phyloP scores from a whole-genome alignment of 1,140 invertebrate genomes.

The Drosophila jambulina region DNA sequence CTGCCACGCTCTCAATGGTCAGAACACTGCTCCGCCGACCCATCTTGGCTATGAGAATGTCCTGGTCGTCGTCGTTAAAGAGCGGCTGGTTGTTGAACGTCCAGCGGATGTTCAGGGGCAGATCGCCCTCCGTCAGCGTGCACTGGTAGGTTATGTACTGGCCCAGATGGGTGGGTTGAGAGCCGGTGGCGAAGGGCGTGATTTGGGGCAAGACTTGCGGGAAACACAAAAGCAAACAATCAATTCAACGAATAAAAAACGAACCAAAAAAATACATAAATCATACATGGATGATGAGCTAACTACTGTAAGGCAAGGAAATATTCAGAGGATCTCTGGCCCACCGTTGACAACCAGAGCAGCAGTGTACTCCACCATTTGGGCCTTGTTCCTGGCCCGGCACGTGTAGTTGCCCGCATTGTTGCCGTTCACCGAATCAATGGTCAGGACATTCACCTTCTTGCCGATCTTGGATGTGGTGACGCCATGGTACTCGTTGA shows the following conservation, averaged over 20 bases:
- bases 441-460: conserved; percentile 91
- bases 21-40: conserved; percentile 88
- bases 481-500: conserved; percentile 89
- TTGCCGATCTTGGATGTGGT: conserved; percentile 90
- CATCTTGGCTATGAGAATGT: conserved; percentile 85
- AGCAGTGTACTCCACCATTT: conserved; percentile 89
- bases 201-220: conserved; percentile 88
- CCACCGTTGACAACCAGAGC: conserved; percentile 92
- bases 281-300: neutral
- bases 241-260: conserved; percentile 5
- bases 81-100: conserved; percentile 88
- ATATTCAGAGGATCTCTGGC: conserved; percentile 42
- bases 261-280: conserved; percentile 30
- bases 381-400: conserved; percentile 90
- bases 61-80: conserved; percentile 83
- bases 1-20: conserved; percentile 90
- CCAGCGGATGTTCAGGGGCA: conserved; percentile 93
- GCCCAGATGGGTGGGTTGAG: conserved; percentile 87
- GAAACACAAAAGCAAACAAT: conserved; percentile 14
- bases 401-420: conserved; percentile 93
- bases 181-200: conserved; percentile 88
- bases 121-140: conserved; percentile 91
- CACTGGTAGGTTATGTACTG: conserved; percentile 88
- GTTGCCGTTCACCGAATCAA: conserved; percentile 90
- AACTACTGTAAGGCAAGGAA: conserved; percentile 23